Evolutionary conservation across 2,113 vertebrate genomes (phyloP), one percentile per base, ranked within the genome.

Genomic region (Antigone vipio): DNA sequence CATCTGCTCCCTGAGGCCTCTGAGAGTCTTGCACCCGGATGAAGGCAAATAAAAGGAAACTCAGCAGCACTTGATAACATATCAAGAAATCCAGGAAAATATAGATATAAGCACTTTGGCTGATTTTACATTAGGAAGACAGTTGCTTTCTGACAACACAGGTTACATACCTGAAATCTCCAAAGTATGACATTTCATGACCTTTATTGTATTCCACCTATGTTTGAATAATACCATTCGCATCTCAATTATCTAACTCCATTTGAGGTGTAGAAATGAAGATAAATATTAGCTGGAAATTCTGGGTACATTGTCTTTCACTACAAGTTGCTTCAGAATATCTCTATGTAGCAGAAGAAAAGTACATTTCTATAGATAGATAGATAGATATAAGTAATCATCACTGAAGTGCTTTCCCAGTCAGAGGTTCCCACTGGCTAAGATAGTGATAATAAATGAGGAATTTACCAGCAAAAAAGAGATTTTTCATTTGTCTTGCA

Each of bases 1-100:
- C 74, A 88, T 95, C 93, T 97, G 95, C 80, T 97, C 83, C 62
- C 20, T 62, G n/a, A 88, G 89, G 79, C 86, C 95, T 91, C 76
- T 76, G 50, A 77, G 76, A 92, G 71, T 52, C 85, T 80, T 91
- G 79, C 66, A 92, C 91, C 60, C 42, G 0, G 44, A 59, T 69
- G 50, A 87, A 92, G 69, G 73, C 21, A 91, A 85, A 91, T 67
- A 73, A 77, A 66, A 10, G 9, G 58, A 82, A 91, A 72, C 34
- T 78, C 15, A 3, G 20, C 69, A 82, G 42, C 8, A 18, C 18
- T 66, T 89, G 34, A 22, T 64, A 91, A 55, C 42, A 18, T 87
- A 96, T 56, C 12, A 55, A 85, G 45, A 74, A 91, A 84, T 53
- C 27, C 18, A 91, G 23, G 34, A 67, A 85, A 91, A 91, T 52